Percentiles rank a stretch among this genome's conserved stretches.
Evolutionary conservation across 2,888 invertebrate species (phyloP).

Genomic region (Crematogaster levior): DNA sequence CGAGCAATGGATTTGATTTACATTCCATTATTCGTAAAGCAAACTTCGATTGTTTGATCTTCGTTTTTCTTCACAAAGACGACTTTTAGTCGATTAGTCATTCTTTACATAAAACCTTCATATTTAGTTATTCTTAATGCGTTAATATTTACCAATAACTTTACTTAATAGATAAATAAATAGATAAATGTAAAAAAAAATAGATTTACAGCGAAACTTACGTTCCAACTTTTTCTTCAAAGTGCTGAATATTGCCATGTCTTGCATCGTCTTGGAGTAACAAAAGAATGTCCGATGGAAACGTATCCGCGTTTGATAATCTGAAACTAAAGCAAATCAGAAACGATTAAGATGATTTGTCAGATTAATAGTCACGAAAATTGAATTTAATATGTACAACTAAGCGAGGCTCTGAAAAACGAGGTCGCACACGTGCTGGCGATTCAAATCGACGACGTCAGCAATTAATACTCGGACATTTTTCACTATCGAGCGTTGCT

Average conservation of each 20-base stretch:
- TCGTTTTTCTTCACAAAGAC: conserved; percentile 16
- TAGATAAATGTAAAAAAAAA: neutral
- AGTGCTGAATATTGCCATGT: neutral
- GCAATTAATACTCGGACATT: conserved; percentile 50
- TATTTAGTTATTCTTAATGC: neutral
- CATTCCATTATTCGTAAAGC: conserved; percentile 37
- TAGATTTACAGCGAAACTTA: conserved; percentile 47
- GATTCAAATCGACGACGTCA: conserved; percentile 9
- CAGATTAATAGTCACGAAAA: neutral
- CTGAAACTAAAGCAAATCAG: conserved; percentile 53
- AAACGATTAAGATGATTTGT: neutral
- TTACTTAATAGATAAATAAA: neutral
- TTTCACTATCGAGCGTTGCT: conserved; percentile 7
- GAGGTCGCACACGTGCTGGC: conserved; percentile 56
- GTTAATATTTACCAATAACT: neutral
- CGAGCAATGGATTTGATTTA: conserved; percentile 8
- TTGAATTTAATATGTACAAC: conserved; percentile 14
- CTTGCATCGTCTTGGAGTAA: neutral
- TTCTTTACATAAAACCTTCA: neutral
- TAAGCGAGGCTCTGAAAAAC: neutral
- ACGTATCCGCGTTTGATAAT: conserved; percentile 18
- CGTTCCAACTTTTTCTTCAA: conserved; percentile 44
- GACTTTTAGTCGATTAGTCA: conserved; percentile 7
- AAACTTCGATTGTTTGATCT: conserved; percentile 60
- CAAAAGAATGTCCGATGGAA: neutral